These are phyloP conservation scores for Sardina pilchardus DNA, from an alignment of 2,113 vertebrate species.

Conservation along the genomic window DNA sequence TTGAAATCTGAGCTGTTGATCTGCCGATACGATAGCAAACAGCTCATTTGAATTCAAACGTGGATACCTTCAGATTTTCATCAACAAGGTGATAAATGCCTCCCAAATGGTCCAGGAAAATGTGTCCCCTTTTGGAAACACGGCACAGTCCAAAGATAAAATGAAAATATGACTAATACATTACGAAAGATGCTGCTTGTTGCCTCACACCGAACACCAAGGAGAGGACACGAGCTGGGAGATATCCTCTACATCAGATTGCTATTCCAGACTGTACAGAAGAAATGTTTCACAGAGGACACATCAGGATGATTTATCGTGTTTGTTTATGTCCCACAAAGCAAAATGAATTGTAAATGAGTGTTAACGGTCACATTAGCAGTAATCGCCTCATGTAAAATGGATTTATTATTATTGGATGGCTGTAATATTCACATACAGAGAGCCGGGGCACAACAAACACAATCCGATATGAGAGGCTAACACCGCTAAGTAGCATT, in stretches of 20 bases:
- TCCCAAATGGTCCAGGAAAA: background rate
- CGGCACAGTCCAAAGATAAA: background rate
- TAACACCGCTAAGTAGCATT: background rate
- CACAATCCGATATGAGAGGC: background rate
- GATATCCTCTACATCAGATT: background rate
- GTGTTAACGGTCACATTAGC: constrained; percentile 41
- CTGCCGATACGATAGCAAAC: background rate
- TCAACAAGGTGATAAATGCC: background rate
- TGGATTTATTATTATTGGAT: constrained; percentile 34
- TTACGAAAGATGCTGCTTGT: background rate
- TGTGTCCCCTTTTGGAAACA: background rate
- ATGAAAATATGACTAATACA: background rate
- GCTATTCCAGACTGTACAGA: background rate
- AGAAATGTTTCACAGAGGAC: background rate
- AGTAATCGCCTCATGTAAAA: constrained; percentile 27
- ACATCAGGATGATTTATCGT: constrained; percentile 41
- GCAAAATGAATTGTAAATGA: constrained; percentile 39
- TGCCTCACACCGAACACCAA: background rate
- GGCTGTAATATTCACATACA: background rate
- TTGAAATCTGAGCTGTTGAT: background rate
- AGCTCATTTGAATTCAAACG: background rate
- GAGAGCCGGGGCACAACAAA: background rate
- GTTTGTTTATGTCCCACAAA: constrained; percentile 20
- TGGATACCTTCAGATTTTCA: background rate
- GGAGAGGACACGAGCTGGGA: background rate